Evolutionary conservation across 1,140 invertebrate species (phyloP).

Genomic region (Brachionus koreanus): DNA sequence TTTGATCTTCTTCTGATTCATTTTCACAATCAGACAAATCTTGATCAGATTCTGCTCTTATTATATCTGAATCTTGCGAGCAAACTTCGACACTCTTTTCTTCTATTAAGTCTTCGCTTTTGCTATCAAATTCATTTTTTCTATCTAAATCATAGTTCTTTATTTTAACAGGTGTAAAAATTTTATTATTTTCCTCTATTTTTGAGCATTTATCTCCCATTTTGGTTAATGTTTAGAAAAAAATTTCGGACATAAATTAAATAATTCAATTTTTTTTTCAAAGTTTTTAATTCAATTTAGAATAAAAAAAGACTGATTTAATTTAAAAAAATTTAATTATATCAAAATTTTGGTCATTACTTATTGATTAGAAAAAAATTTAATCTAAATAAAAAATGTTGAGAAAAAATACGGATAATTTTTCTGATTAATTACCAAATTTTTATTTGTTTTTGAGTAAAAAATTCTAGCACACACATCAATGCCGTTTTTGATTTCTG

Average conservation of each 20-base stretch:
- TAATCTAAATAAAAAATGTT: background rate
- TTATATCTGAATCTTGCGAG: background rate
- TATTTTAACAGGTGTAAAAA: background rate
- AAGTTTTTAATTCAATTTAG: background rate
- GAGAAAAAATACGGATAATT: background rate
- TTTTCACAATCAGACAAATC: background rate
- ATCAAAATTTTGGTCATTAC: background rate
- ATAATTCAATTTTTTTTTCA: background rate
- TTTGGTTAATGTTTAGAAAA: background rate
- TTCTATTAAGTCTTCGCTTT: background rate
- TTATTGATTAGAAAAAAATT: slow-evolving; percentile 12
- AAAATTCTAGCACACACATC: background rate
- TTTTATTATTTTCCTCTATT: background rate
- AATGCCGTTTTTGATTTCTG: background rate
- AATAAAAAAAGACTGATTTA: background rate
- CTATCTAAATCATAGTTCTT: background rate
- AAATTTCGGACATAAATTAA: background rate
- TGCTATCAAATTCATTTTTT: background rate
- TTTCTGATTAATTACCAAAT: background rate
- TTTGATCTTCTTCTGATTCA: background rate
- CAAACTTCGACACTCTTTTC: background rate
- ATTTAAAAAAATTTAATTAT: background rate
- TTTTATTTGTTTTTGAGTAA: background rate
- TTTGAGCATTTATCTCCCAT: slow-evolving; percentile 30
- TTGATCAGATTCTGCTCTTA: background rate